Evolutionary conservation across 2,888 invertebrate species (phyloP), one percentile per base, ranked within the genome.

Genomic region (Melanostoma mellinum): DNA sequence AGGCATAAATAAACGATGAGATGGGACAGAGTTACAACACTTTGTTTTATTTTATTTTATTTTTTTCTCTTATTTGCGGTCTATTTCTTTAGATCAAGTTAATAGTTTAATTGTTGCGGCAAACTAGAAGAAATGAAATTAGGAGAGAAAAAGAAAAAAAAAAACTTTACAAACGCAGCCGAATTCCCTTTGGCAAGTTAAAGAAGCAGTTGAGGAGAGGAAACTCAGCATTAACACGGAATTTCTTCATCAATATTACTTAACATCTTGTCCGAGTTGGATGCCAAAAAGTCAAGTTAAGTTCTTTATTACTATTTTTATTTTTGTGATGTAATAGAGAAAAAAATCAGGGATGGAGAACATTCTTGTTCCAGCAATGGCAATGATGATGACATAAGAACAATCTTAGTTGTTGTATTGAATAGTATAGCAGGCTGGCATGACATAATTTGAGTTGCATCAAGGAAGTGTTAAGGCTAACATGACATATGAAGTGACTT

Each of bases 231-330:
- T 71, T 75, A 63, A 78, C 84, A 84, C 84, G 84, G 74, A 71
- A 84, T 84, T 71, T 74, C 78, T 78, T 65, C 84, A 84, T 84
- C 84, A 78, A 84, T 84, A 74, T 65, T 58, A 74, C 74, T 84
- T 84, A 78, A 48, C 68, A 63, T 3, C 3, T 52, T 52, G 6
- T 44, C 9, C 48, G 46, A 35, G 38, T 10, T 35, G 42, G 71
- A 75, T 60, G 80, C 40, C 71, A 72, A 71, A 71, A 75, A 48
- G 42, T 60, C 9, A 68, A 56, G 50, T 58, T 40, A 4, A 4
- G 6, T 58, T 58, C n/a, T 9, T 53, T 40, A 48, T 60, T 6
- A 3, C 6, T 40, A 2, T 5, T 10, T 6, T 32, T 32, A 20
- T 30, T 30, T 30, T 48, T 61, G 46, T 63, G 38, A 63, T 63